A percentile compares a stretch with the other conserved stretches of the same genome.
Evolutionary conservation across 2,888 invertebrate genomes (phyloP).

Genomic region (Pheosia tremula): DNA sequence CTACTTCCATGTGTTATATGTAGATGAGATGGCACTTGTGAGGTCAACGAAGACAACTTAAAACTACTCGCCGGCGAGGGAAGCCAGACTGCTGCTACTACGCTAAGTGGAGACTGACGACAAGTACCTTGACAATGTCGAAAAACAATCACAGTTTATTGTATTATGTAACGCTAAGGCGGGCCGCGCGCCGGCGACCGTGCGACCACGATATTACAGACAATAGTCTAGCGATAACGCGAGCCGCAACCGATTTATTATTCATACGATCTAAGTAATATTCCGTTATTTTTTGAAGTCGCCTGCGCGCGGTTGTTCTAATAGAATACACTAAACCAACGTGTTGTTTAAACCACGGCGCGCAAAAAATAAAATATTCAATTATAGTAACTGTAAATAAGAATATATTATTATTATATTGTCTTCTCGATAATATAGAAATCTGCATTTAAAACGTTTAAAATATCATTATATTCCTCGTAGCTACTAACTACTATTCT

Average conservation of each 20-base stretch:
- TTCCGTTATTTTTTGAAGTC: conserved; percentile 8
- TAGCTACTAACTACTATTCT: conserved; percentile 60
- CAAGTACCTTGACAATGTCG: conserved; percentile 69
- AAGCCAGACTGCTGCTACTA: conserved; percentile 34
- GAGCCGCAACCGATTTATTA: background rate
- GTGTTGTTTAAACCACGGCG: conserved; percentile 43
- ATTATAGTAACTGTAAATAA: conserved; percentile 75
- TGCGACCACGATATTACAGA: background rate
- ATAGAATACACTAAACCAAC: conserved; percentile 34
- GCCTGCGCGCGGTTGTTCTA: conserved; percentile 22
- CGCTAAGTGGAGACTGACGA: conserved; percentile 46
- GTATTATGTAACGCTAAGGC: conserved; percentile 34
- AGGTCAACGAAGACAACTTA: conserved; percentile 75
- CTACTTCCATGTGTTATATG: conserved; percentile 4
- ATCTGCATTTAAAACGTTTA: conserved; percentile 77
- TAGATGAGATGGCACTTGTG: conserved; percentile 72
- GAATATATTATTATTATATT: conserved; percentile 77
- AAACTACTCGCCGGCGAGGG: conserved; percentile 52
- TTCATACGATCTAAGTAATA: background rate
- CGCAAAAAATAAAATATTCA: conserved; percentile 58
- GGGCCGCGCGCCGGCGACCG: conserved; percentile 17
- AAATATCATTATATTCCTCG: conserved; percentile 65
- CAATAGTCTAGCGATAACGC: background rate
- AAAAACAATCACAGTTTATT: conserved; percentile 68
- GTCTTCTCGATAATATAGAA: conserved; percentile 79